These are phyloP conservation scores for Heliocidaris erythrogramma DNA, from an alignment of 35 echinoderm and acorn worm species.

Conservation along the genomic window DNA sequence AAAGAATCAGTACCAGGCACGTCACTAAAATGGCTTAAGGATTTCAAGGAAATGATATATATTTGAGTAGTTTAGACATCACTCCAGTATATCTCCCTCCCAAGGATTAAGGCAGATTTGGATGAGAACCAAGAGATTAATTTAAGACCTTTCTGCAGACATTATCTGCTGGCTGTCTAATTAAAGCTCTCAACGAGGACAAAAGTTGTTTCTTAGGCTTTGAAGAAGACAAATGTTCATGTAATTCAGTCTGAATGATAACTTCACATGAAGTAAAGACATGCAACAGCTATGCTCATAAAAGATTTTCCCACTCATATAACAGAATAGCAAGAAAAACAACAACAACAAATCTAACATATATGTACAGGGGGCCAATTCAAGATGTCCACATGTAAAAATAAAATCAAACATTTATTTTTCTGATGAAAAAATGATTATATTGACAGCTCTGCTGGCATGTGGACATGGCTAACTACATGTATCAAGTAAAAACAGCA, in stretches of 20 bases:
- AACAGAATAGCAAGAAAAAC: too few species aligned
- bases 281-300: too few species aligned
- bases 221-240: neutral
- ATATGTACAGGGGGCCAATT: neutral
- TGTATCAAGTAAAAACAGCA: too few species aligned
- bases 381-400: neutral
- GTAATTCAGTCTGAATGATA: neutral
- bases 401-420: too few species aligned
- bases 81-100: neutral
- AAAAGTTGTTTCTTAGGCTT: neutral
- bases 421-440: too few species aligned
- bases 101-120: neutral
- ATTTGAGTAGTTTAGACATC: neutral
- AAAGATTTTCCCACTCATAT: too few species aligned
- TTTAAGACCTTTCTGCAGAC: neutral
- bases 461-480: too few species aligned
- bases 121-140: conserved; percentile 2
- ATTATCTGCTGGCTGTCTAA: neutral
- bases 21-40: neutral
- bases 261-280: too few species aligned
- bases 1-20: neutral
- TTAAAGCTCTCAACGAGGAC: neutral
- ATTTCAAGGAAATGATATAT: neutral
- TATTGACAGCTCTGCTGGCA: too few species aligned
- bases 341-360: too few species aligned